Conservation (phyloP, 2,888 invertebrate species). For the Acleris sparsana region DNA sequence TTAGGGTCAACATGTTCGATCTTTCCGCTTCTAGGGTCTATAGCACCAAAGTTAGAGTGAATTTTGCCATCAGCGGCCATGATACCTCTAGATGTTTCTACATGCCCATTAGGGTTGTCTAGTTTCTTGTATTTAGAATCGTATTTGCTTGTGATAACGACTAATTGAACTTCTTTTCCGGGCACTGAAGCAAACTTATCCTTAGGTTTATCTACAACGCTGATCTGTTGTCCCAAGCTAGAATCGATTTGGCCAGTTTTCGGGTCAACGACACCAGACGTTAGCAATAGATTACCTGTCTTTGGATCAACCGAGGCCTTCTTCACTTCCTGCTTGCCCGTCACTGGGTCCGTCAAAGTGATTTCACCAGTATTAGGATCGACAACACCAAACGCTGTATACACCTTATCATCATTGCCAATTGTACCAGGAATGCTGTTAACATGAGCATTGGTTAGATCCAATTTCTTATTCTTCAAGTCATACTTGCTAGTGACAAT, state of each 20-base stretch:
- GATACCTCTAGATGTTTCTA: slow-evolving; percentile 77
- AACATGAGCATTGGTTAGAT: slow-evolving; percentile 78
- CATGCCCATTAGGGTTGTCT: slow-evolving; percentile 79
- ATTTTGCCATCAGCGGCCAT: slow-evolving; percentile 69
- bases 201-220: slow-evolving; percentile 71
- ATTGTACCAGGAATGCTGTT: slow-evolving; percentile 69
- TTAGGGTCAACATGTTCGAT: slow-evolving; percentile 81
- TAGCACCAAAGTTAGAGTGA: slow-evolving; percentile 79
- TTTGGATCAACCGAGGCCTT: slow-evolving; percentile 86
- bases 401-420: slow-evolving; percentile 79
- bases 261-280: slow-evolving; percentile 83
- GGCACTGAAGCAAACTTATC: slow-evolving; percentile 67
- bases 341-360: slow-evolving; percentile 82
- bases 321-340: slow-evolving; percentile 85
- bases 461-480: slow-evolving; percentile 78
- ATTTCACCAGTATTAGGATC: slow-evolving; percentile 84
- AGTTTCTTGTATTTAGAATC: slow-evolving; percentile 81
- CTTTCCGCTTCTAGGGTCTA: slow-evolving; percentile 83
- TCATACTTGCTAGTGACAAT: slow-evolving; percentile 84
- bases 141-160: slow-evolving; percentile 82
- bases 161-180: slow-evolving; percentile 79
- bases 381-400: slow-evolving; percentile 83
- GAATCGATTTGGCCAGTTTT: slow-evolving; percentile 81
- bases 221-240: slow-evolving; percentile 82
- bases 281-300: slow-evolving; percentile 83